These are phyloP conservation scores for Cetoscarus ocellatus DNA, from an alignment of 2,797 vertebrate genomes.

Conservation along the genomic window DNA sequence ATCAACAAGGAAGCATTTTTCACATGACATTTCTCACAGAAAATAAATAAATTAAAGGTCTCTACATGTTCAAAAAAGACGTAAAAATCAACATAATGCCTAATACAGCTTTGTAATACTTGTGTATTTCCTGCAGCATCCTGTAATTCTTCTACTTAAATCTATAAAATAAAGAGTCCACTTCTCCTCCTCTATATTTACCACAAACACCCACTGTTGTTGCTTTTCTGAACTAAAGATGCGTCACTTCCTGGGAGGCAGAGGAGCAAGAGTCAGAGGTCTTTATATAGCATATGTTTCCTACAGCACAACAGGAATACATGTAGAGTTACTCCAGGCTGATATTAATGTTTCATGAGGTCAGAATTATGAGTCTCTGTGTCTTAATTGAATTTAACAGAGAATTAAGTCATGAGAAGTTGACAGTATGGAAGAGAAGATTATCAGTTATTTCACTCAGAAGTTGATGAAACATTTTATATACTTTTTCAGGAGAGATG, in stretches of 20 bases:
- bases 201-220: not conserved
- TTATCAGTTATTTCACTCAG: no score
- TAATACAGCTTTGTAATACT: not conserved
- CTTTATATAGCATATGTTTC: not conserved
- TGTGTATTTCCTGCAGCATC: not conserved
- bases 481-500: no score
- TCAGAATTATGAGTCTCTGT: no score
- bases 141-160: not conserved
- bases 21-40: no score
- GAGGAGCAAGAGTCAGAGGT: conserved; percentile 13
- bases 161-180: conserved; percentile 1
- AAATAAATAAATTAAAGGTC: no score
- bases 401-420: no score
- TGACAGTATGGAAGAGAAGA: no score
- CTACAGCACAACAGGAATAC: not conserved
- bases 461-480: no score
- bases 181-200: conserved; percentile 44
- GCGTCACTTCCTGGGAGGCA: conserved; percentile 23
- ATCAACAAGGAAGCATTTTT: no score
- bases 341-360: not conserved
- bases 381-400: no score
- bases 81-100: no score
- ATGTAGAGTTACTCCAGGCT: not conserved
- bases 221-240: not conserved
- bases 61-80: no score